These are phyloP conservation scores for Vanacampus margaritifer DNA, from an alignment of 2,113 vertebrate species.

Conservation along the genomic window DNA sequence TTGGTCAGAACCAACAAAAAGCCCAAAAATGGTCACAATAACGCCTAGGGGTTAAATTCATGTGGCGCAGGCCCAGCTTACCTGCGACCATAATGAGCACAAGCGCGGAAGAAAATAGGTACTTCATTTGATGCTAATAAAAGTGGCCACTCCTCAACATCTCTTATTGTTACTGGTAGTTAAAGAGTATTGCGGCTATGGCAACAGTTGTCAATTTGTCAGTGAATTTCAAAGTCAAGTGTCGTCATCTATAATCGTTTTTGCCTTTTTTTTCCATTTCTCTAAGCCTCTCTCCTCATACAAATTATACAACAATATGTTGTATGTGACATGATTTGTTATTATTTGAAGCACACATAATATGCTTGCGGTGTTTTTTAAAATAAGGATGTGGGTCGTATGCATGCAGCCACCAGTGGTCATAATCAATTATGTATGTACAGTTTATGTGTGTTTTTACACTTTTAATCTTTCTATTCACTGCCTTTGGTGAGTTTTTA, in stretches of 20 bases:
- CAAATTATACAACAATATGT: neutral
- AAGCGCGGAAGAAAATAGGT: no score
- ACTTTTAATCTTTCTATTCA: slow-evolving; percentile 10
- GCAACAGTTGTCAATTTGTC: neutral
- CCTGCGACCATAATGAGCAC: no score
- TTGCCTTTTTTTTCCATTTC: slow-evolving; percentile 1
- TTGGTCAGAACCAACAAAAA: no score
- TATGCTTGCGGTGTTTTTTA: neutral
- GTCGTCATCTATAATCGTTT: neutral
- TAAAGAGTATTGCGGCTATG: neutral
- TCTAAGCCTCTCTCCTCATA: slow-evolving; percentile 4
- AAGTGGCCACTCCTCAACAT: neutral
- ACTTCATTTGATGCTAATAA: neutral
- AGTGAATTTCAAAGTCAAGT: neutral
- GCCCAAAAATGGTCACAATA: no score
- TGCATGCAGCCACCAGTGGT: slow-evolving; percentile 2
- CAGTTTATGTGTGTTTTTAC: slow-evolving; percentile 8
- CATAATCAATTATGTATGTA: slow-evolving; percentile 10
- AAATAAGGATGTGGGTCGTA: neutral
- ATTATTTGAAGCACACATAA: neutral
- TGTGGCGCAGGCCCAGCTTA: no score
- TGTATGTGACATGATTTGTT: neutral
- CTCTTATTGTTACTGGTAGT: neutral
- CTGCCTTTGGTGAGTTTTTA: neutral
- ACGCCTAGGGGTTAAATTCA: no score